These are phyloP conservation scores for Podilymbus podiceps DNA, from an alignment of 2,113 vertebrate species.

Conservation along the genomic window DNA sequence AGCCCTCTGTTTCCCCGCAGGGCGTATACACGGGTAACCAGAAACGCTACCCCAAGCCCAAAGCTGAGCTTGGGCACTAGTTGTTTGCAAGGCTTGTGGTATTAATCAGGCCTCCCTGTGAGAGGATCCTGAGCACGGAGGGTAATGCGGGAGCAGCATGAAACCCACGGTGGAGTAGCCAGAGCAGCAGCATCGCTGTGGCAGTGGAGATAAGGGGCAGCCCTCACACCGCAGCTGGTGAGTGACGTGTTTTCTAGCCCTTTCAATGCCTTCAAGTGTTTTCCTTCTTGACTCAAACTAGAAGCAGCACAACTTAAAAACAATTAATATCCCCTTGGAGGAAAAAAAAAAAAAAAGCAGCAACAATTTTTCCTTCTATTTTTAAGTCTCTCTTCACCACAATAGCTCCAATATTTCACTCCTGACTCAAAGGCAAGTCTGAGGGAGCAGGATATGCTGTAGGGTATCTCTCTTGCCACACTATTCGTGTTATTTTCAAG, in stretches of 20 bases:
- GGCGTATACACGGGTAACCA: rapidly evolving
- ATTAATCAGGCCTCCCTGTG: background rate
- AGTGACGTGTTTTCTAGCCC: conserved; percentile 21
- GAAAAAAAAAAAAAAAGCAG: background rate
- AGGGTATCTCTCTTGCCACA: conserved; percentile 67
- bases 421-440: conserved; percentile 37
- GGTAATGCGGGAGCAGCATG: rapidly evolving
- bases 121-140: background rate
- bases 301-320: conserved; percentile 8
- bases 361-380: background rate
- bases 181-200: background rate
- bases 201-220: conserved; percentile 11
- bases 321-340: background rate
- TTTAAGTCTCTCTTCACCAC: conserved; percentile 36
- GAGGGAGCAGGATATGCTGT: conserved; percentile 66
- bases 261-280: conserved; percentile 33
- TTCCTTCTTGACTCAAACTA: conserved; percentile 10
- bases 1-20: background rate
- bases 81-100: background rate
- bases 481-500: conserved; percentile 63
- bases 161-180: background rate
- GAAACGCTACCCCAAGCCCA: background rate
- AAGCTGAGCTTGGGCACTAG: background rate
- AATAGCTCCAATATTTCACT: conserved; percentile 58
- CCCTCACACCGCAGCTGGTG: background rate